These are phyloP conservation scores for Chrysina gloriosa DNA, from an alignment of 2,888 invertebrate genomes.

Conservation along the genomic window DNA sequence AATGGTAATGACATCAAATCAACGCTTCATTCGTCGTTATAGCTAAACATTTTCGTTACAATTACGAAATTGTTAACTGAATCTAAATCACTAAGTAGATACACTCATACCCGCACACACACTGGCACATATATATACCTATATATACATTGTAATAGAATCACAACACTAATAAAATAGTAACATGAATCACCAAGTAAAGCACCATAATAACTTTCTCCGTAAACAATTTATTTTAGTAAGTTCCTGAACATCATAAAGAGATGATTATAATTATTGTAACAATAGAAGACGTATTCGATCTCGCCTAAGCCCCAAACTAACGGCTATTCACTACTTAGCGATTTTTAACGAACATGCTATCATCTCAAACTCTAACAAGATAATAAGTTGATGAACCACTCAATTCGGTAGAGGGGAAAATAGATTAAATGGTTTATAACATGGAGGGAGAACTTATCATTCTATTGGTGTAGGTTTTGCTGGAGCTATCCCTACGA, in stretches of 20 bases:
- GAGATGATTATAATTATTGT: neutral
- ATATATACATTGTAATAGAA: no score
- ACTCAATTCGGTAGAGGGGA: slow-evolving; percentile 55
- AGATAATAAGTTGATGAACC: slow-evolving; percentile 61
- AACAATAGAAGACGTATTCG: neutral
- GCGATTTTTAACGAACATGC: slow-evolving; percentile 53
- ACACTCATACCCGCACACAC: neutral
- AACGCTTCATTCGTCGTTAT: neutral
- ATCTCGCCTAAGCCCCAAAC: slow-evolving; percentile 46
- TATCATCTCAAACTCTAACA: slow-evolving; percentile 62
- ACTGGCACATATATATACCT: no score
- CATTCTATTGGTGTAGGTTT: slow-evolving; percentile 51
- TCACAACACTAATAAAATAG: slow-evolving; percentile 10
- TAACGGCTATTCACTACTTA: slow-evolving; percentile 51
- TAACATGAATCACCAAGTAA: neutral
- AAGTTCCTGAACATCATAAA: no score
- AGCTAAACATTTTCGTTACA: neutral
- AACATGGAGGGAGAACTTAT: slow-evolving; percentile 50
- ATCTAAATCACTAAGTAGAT: neutral
- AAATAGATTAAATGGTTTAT: slow-evolving; percentile 53
- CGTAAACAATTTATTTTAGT: neutral
- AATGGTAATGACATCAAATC: slow-evolving; percentile 4
- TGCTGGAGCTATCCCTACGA: slow-evolving; percentile 48
- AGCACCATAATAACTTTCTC: neutral
- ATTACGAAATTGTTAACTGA: neutral